Conservation (phyloP, 1,140 invertebrate species). For the Orius insidiosus region DNA sequence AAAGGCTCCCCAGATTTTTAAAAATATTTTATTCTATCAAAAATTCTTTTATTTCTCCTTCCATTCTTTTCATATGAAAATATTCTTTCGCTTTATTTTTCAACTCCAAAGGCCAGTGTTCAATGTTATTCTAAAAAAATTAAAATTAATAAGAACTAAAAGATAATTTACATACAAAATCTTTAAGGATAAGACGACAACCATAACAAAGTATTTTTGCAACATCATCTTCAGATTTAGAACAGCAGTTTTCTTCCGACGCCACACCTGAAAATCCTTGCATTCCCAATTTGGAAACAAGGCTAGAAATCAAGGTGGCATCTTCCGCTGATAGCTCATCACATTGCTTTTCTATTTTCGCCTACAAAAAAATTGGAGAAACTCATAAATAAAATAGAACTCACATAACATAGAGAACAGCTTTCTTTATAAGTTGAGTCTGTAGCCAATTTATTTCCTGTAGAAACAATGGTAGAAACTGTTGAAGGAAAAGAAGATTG, state of each 20-base stretch:
- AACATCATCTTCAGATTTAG: not conserved
- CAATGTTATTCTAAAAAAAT: too few relatives aligned
- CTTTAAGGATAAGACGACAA: not conserved
- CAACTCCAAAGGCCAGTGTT: too few relatives aligned
- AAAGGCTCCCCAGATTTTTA: too few relatives aligned
- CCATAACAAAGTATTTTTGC: not conserved
- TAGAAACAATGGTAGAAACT: conserved; percentile 58
- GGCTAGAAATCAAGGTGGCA: not conserved
- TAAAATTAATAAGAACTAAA: too few relatives aligned
- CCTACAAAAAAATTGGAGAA: not conserved
- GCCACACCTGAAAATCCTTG: not conserved
- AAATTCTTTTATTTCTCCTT: too few relatives aligned
- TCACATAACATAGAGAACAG: conserved; percentile 19
- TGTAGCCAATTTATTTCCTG: conserved; percentile 43
- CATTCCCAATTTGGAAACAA: not conserved
- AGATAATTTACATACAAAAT: conserved; percentile 1
- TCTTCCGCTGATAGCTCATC: not conserved
- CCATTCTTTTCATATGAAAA: too few relatives aligned
- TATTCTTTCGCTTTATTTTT: too few relatives aligned
- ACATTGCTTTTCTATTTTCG: not conserved
- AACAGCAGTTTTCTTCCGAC: not conserved
- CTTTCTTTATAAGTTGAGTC: conserved; percentile 2
- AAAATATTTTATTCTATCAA: too few relatives aligned
- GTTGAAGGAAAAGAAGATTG: conserved; percentile 57
- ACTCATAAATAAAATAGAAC: not conserved